Evolutionary conservation across 1,140 invertebrate genomes (phyloP).

Genomic region (Lasioglossum baleicum): DNA sequence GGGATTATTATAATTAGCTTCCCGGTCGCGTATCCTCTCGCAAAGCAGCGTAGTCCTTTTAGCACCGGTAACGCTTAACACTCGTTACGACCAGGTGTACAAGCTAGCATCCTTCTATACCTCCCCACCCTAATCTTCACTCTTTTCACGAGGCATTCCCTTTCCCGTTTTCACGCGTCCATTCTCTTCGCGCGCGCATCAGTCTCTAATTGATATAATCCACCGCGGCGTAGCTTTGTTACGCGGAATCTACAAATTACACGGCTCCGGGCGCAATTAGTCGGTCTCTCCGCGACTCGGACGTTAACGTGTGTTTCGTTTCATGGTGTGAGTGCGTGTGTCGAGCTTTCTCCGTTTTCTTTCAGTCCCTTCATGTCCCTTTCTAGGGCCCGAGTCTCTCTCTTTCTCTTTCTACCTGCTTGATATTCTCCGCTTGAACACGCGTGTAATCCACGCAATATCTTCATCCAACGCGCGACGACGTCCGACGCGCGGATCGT

Average conservation of each 20-base stretch:
- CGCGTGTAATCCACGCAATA: constrained; percentile 51
- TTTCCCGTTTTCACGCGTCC: constrained; percentile 18
- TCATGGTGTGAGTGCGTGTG: too few relatives aligned
- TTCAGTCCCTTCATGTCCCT: neutral
- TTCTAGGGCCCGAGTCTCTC: neutral
- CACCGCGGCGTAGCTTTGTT: constrained; percentile 58
- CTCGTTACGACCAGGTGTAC: constrained; percentile 56
- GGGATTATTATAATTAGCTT: constrained; percentile 60
- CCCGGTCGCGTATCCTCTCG: constrained; percentile 46
- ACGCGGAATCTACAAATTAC: constrained; percentile 57
- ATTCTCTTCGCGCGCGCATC: constrained; percentile 2
- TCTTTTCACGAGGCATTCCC: constrained; percentile 34
- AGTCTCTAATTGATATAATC: constrained; percentile 62
- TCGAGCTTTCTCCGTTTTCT: constrained; percentile 6
- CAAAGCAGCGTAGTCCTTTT: constrained; percentile 35
- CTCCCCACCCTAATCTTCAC: constrained; percentile 11
- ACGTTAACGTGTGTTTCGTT: constrained; percentile 50
- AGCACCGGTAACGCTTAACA: constrained; percentile 37
- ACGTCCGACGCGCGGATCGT: neutral
- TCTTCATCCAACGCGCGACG: constrained; percentile 55
- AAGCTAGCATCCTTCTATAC: constrained; percentile 19
- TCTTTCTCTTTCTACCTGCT: neutral
- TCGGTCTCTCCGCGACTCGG: constrained; percentile 40
- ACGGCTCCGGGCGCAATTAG: constrained; percentile 57
- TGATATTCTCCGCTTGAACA: constrained; percentile 41